phyloP scores from a whole-genome alignment of 2,113 vertebrate species.

The Gyps fulvus region DNA sequence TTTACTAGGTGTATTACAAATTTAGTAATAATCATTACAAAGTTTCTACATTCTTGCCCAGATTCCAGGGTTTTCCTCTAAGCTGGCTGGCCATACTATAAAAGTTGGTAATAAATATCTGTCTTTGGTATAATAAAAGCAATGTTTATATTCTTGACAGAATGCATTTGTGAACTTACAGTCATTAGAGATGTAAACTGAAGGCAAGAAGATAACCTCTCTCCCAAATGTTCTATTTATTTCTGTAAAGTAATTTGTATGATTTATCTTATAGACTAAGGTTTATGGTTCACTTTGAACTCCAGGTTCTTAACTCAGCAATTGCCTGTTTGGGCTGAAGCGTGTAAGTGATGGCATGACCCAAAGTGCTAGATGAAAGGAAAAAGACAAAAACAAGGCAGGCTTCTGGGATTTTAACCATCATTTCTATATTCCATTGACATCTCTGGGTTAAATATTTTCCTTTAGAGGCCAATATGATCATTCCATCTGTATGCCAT shows the following conservation, averaged over 20 bases:
- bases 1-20: background rate
- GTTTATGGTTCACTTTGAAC: conserved; percentile 77
- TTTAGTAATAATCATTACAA: background rate
- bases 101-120: conserved; percentile 59
- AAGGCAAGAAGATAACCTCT: conserved; percentile 73
- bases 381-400: conserved; percentile 66
- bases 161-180: conserved; percentile 72
- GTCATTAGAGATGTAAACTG: conserved; percentile 73
- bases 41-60: conserved; percentile 31
- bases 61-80: conserved; percentile 52
- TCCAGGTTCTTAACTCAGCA: conserved; percentile 72
- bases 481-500: conserved; percentile 10
- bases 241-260: conserved; percentile 76
- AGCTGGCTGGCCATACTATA: conserved; percentile 35
- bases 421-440: conserved; percentile 63
- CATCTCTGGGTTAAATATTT: conserved; percentile 66
- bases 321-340: conserved; percentile 69
- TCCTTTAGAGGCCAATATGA: conserved; percentile 52
- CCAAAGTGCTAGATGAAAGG: conserved; percentile 70
- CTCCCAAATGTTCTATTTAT: conserved; percentile 72
- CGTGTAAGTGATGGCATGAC: conserved; percentile 71
- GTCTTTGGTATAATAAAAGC: conserved; percentile 67
- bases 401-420: conserved; percentile 67
- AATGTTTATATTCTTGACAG: conserved; percentile 66
- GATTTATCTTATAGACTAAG: conserved; percentile 72